Conservation (phyloP, 2,797 vertebrate genomes). For the Cirrhinus molitorella region DNA sequence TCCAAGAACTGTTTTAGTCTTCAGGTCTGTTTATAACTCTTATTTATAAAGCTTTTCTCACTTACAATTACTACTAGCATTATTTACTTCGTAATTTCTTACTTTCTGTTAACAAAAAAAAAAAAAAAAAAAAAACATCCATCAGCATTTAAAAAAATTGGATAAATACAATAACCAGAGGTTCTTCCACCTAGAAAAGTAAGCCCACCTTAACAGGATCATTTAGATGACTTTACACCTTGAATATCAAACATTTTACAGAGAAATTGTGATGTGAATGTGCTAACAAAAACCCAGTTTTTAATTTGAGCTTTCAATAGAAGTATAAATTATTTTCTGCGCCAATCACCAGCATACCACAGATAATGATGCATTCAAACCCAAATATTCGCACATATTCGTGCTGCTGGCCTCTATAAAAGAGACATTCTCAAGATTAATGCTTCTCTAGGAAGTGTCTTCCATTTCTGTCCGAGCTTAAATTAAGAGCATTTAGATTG, state of each 20-base stretch:
- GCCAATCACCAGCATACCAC: not conserved
- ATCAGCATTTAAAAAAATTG: not conserved
- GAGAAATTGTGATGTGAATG: not conserved
- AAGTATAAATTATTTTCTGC: not conserved
- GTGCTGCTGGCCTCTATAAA: not conserved
- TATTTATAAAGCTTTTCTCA: not conserved
- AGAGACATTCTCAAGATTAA: slow-evolving; percentile 27
- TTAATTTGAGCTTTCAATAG: not conserved
- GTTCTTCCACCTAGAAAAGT: not conserved
- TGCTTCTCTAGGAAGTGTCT: slow-evolving; percentile 11
- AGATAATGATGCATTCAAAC: not conserved
- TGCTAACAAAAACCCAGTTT: not conserved
- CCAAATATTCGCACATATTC: not conserved
- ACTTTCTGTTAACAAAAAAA: not conserved
- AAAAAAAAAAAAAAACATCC: not conserved
- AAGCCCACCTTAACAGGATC: not conserved
- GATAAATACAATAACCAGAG: not conserved
- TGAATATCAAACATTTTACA: not conserved
- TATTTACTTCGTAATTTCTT: not conserved
- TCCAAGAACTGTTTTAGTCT: not conserved
- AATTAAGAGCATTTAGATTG: slow-evolving; percentile 22
- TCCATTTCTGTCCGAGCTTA: not conserved
- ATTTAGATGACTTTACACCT: not conserved
- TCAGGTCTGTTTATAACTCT: not conserved
- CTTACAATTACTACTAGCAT: not conserved